These are phyloP conservation scores for Platycheirus albimanus DNA, from an alignment of 2,888 invertebrate species.

Conservation along the genomic window DNA sequence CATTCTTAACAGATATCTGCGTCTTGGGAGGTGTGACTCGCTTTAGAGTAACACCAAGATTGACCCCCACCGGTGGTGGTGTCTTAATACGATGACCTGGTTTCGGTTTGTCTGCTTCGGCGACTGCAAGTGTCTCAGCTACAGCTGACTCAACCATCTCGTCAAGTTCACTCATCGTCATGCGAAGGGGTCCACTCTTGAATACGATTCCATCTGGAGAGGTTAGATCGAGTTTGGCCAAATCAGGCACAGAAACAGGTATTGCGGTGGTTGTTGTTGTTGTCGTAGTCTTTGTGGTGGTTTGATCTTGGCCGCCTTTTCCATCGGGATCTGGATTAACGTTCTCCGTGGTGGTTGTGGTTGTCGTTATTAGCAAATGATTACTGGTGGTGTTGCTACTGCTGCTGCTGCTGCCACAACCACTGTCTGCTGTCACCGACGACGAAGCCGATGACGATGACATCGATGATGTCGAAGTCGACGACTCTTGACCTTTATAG, in stretches of 20 bases:
- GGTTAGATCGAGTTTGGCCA: conserved; percentile 80
- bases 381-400: conserved; percentile 38
- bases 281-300: conserved; percentile 65
- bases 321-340: conserved; percentile 70
- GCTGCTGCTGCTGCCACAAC: conserved; percentile 28
- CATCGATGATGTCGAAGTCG: conserved; percentile 67
- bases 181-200: conserved; percentile 70
- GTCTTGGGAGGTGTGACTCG: conserved; percentile 80
- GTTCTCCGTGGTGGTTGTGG: conserved; percentile 72
- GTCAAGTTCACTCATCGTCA: conserved; percentile 71
- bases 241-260: conserved; percentile 78
- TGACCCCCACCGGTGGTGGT: conserved; percentile 81
- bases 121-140: conserved; percentile 77
- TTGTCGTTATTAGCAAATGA: conserved; percentile 65
- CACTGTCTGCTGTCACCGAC: conserved; percentile 47
- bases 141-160: conserved; percentile 75
- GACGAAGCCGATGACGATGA: conserved; percentile 76
- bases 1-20: conserved; percentile 79
- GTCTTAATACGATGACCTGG: conserved; percentile 80
- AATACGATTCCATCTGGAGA: conserved; percentile 75
- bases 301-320: conserved; percentile 68
- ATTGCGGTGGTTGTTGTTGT: conserved; percentile 70
- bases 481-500: conserved; percentile 70
- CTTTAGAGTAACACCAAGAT: conserved; percentile 80
- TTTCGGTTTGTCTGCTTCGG: conserved; percentile 74